phyloP scores from a whole-genome alignment of 2,113 vertebrate genomes.

The Urocolius indicus region DNA sequence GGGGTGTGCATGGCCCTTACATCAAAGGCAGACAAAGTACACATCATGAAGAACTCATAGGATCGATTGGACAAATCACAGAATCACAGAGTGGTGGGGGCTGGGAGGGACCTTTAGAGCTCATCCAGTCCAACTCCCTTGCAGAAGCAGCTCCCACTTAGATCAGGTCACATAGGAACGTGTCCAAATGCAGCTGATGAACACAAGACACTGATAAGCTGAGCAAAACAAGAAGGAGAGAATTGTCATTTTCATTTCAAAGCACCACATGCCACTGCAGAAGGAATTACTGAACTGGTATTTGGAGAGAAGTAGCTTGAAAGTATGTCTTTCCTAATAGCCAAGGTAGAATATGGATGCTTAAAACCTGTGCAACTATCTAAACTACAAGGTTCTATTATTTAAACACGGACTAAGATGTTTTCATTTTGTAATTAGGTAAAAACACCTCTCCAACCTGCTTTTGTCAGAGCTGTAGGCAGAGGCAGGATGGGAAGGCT shows the following conservation, averaged over 20 bases:
- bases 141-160: no score
- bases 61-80: neutral
- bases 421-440: neutral
- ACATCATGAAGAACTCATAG: neutral
- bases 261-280: neutral
- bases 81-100: no score
- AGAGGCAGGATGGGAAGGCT: neutral
- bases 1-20: neutral
- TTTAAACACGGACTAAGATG: neutral
- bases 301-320: neutral
- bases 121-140: no score
- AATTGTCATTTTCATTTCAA: neutral
- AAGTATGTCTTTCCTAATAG: neutral
- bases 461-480: neutral
- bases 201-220: neutral
- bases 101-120: no score
- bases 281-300: neutral
- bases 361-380: neutral
- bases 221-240: neutral
- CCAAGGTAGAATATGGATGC: neutral
- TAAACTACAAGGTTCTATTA: neutral
- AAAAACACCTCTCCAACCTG: neutral
- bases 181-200: neutral
- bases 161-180: no score
- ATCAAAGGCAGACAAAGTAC: neutral